These are phyloP conservation scores for Syrrhaptes paradoxus DNA, from an alignment of 2,113 vertebrate species.

Conservation along the genomic window DNA sequence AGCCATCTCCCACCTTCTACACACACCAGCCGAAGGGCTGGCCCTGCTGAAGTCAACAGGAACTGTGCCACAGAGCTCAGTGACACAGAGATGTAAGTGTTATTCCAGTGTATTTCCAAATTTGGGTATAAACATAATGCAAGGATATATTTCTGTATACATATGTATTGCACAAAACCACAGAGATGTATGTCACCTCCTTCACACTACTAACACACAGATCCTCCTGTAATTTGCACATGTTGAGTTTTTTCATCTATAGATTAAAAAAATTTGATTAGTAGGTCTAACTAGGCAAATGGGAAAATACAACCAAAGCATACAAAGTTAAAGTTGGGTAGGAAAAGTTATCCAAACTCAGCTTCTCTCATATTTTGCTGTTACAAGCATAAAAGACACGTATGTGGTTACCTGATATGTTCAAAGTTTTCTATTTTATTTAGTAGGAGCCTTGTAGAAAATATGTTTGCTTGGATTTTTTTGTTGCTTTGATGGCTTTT, in stretches of 20 bases:
- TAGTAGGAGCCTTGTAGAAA: neutral
- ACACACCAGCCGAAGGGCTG: neutral
- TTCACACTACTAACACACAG: neutral
- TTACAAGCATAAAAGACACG: neutral
- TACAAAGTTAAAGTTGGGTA: neutral
- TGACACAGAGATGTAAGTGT: rapidly evolving
- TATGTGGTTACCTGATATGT: neutral
- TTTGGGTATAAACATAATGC: neutral
- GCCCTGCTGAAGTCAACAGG: neutral
- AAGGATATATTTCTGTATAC: neutral
- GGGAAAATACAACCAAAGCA: neutral
- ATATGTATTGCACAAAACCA: neutral
- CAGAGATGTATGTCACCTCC: neutral
- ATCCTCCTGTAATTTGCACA: neutral
- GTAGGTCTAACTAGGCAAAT: neutral
- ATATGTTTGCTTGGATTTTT: neutral
- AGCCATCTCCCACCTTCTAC: neutral
- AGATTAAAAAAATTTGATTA: neutral
- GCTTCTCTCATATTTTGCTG: neutral
- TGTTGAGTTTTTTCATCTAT: neutral
- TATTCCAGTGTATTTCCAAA: neutral
- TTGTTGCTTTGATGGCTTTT: neutral
- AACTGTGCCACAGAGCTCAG: neutral
- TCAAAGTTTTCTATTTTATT: neutral
- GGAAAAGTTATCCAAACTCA: neutral